Evolutionary conservation across 2,797 vertebrate genomes (phyloP).

Genomic region (Micropoecilia bifurca): DNA sequence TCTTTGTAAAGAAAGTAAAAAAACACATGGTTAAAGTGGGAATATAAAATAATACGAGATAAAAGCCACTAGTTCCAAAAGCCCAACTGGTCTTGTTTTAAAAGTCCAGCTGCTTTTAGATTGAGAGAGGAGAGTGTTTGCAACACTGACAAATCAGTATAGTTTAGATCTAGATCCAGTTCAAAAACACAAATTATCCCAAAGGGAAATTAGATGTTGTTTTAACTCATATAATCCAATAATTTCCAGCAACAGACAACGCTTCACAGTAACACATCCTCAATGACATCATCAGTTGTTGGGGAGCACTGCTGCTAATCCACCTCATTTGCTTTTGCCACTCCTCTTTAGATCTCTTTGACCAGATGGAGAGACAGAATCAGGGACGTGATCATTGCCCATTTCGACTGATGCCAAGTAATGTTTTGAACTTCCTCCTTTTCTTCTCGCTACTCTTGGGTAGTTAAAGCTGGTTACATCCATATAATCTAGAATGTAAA

Average conservation of each 20-base stretch:
- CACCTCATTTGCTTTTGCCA: background rate
- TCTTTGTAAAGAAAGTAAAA: constrained; percentile 17
- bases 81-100: constrained; percentile 60
- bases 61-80: constrained; percentile 50
- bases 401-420: background rate
- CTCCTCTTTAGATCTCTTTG: background rate
- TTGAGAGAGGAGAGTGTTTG: constrained; percentile 10
- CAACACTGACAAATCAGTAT: constrained; percentile 13
- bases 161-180: background rate
- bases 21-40: constrained; percentile 15
- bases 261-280: background rate
- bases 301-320: background rate
- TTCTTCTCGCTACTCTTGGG: background rate
- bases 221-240: background rate
- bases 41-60: constrained; percentile 20
- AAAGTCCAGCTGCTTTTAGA: constrained; percentile 41
- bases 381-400: background rate
- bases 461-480: background rate
- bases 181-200: background rate
- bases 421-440: background rate
- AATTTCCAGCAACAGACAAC: background rate
- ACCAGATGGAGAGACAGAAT: background rate
- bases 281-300: background rate
- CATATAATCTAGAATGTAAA: background rate
- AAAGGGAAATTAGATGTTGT: background rate